phyloP scores from a whole-genome alignment of 2,113 vertebrate genomes.

The Apus apus region DNA sequence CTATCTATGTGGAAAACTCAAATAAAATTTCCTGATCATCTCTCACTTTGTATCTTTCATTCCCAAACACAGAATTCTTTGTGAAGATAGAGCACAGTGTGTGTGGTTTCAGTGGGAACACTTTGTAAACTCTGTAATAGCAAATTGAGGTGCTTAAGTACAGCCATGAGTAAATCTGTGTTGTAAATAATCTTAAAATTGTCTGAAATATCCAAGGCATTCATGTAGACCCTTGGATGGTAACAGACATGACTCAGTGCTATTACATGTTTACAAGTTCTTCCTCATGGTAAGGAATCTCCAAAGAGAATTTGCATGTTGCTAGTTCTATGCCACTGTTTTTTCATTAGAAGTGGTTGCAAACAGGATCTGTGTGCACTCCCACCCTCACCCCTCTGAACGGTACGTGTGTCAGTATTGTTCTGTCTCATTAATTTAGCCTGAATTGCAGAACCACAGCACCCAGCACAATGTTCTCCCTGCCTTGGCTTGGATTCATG shows the following conservation, averaged over 20 bases:
- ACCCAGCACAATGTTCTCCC: background rate
- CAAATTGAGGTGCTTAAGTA: background rate
- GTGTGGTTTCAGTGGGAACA: background rate
- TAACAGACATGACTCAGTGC: background rate
- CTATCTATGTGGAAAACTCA: background rate
- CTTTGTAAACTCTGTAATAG: background rate
- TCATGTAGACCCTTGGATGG: background rate
- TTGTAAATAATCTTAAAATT: background rate
- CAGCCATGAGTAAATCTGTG: fast-evolving
- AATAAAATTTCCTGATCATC: background rate
- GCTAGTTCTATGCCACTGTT: background rate
- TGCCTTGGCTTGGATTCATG: background rate
- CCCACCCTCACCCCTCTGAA: background rate
- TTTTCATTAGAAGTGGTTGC: background rate
- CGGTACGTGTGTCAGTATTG: fast-evolving
- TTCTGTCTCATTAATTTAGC: background rate
- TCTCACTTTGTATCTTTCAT: background rate
- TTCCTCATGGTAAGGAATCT: background rate
- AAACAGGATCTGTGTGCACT: background rate
- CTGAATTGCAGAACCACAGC: background rate
- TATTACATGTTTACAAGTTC: background rate
- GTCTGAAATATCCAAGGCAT: background rate
- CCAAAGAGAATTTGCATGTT: background rate
- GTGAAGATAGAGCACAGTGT: background rate
- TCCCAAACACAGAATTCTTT: background rate